phyloP scores from a whole-genome alignment of 2,797 vertebrate species.

The Pangasius macronema region DNA sequence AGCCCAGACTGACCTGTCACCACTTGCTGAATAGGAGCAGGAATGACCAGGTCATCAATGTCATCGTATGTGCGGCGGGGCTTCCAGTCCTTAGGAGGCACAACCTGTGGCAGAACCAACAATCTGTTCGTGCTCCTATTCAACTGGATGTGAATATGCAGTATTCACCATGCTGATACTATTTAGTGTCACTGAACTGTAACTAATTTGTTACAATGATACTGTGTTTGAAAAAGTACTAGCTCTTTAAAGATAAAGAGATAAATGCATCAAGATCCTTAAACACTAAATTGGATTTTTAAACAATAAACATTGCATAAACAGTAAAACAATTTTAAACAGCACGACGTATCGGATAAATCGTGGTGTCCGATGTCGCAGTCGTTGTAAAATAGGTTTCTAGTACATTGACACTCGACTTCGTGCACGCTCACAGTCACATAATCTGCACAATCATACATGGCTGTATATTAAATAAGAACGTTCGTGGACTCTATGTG shows the following conservation, averaged over 20 bases:
- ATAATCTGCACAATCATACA: neutral
- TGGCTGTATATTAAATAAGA: neutral
- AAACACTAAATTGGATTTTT: neutral
- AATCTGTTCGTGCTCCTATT: no score
- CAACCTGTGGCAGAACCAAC: constrained; percentile 73
- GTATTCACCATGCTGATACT: neutral
- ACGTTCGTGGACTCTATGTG: neutral
- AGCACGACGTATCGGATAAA: no score
- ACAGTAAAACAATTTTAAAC: neutral
- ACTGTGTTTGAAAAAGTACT: neutral
- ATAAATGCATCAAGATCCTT: neutral
- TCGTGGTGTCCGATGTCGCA: no score
- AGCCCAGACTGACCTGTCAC: constrained; percentile 97
- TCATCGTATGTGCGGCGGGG: constrained; percentile 89
- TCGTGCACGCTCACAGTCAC: neutral
- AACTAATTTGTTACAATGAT: neutral
- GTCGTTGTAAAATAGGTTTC: no score
- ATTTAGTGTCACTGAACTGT: neutral
- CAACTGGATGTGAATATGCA: neutral
- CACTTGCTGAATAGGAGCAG: constrained; percentile 95
- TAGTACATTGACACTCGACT: no score
- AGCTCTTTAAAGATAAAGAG: neutral
- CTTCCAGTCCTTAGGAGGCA: constrained; percentile 95
- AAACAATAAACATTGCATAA: neutral
- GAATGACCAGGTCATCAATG: constrained; percentile 91